Evolutionary conservation across 2,888 invertebrate species (phyloP).

Genomic region (Ichneumon xanthorius): DNA sequence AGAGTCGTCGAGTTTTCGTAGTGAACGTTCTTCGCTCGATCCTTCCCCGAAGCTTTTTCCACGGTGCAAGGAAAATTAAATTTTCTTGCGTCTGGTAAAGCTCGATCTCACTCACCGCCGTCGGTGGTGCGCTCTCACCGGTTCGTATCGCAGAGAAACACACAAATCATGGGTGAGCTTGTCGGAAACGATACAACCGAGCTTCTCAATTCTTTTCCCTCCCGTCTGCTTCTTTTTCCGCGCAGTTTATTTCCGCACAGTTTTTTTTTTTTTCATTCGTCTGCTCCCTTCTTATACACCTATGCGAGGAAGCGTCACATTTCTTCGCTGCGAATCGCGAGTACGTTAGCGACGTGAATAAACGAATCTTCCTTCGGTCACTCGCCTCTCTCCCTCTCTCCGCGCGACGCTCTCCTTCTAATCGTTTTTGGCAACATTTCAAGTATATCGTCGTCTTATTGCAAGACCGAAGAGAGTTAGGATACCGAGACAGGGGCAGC

Average conservation of each 20-base stretch:
- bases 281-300: not conserved
- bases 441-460: conserved; percentile 66
- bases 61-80: conserved; percentile 65
- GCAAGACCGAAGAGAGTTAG: conserved; percentile 15
- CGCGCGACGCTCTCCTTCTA: conserved; percentile 57
- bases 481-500: conserved; percentile 39
- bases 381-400: conserved; percentile 18
- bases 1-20: conserved; percentile 62
- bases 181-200: conserved; percentile 55
- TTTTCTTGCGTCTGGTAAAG: conserved; percentile 63
- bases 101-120: conserved; percentile 42
- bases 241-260: too few relatives aligned
- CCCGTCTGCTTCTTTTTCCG: conserved; percentile 25
- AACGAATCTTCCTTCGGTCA: conserved; percentile 29
- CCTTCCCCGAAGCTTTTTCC: conserved; percentile 51
- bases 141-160: conserved; percentile 37
- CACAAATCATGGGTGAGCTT: conserved; percentile 66
- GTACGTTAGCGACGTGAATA: conserved; percentile 17
- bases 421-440: conserved; percentile 73
- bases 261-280: conserved; percentile 34
- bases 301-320: conserved; percentile 31
- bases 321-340: conserved; percentile 32
- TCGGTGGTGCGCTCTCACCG: not conserved
- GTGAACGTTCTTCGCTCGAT: not conserved
- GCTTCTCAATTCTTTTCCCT: conserved; percentile 35